Evolutionary conservation across 2,888 invertebrate genomes (phyloP).

Genomic region (Saturnia japonica): DNA sequence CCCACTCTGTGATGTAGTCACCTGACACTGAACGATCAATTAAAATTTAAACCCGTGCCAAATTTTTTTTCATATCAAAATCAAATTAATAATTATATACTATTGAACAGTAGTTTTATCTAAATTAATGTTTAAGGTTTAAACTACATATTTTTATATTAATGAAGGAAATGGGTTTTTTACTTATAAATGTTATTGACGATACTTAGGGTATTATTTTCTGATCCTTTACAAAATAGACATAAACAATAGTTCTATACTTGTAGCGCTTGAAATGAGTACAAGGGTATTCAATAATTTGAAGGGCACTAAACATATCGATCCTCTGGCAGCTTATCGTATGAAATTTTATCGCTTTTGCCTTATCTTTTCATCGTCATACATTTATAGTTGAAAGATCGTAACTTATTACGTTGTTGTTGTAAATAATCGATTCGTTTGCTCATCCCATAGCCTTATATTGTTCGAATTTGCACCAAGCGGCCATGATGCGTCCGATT

Average conservation of each 20-base stretch:
- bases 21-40: neutral
- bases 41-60: neutral
- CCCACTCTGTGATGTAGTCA: neutral
- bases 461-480: conserved; percentile 48
- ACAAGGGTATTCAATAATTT: conserved; percentile 7
- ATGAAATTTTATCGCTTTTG: conserved; percentile 37
- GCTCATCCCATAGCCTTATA: conserved; percentile 36
- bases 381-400: conserved; percentile 41
- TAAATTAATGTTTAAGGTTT: neutral
- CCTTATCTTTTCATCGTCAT: conserved; percentile 24
- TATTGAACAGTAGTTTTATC: neutral
- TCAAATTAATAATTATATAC: neutral
- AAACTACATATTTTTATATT: no score
- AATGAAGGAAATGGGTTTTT: neutral
- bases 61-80: neutral
- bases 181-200: neutral
- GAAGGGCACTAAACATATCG: conserved; percentile 16
- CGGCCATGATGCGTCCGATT: conserved; percentile 49
- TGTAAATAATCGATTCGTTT: conserved; percentile 44
- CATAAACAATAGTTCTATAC: neutral
- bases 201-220: neutral
- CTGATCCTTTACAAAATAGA: neutral
- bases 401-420: conserved; percentile 41
- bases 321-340: conserved; percentile 34
- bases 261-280: neutral